Base-by-base conservation (phyloP, 2,797 vertebrate genomes). In the Phylloscopus collybita region DNA sequence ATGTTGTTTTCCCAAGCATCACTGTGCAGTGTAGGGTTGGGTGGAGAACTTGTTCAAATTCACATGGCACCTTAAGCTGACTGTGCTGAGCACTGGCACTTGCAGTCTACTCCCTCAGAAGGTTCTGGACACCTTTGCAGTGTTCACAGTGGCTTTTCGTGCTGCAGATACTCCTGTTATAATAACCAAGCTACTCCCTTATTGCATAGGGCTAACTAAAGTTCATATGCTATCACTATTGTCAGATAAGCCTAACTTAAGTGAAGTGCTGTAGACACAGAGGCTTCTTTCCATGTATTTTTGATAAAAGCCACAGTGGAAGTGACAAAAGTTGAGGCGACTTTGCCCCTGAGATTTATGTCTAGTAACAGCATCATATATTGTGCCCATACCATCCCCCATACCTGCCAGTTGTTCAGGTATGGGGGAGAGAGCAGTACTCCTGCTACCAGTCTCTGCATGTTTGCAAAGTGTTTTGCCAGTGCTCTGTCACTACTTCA, bases 401-500 rank as follows among this genome's bases (percentile, higher is more conserved):
- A 34, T 34, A 34, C 34, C 38, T 45, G 36, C 26, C 44, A 51
- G 22, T 21, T 51, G 17, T 69, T 53, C 45, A 27, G 50, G 7
- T 61, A 6, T 1, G 8, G 32, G 44, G 34, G n/a, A 72, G 32
- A 51, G 2, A 40, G n/a, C 36, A 70, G 42, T 21, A 20, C 18
- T 66, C 26, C 13, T 1, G 1, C 50, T 44, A 5, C 15, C 22
- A 42, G 12, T 17, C 7, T n/a, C 56, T 74, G 49, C 21, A 2
- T 44, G 29, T 56, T 57, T 74, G 56, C 6, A 14, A 66, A 53
- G 19, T 62, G 30, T 82, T 76, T 57, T 57, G 38, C 23, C 7
- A 29, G 34, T 50, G 25, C 16, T 86, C 8, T 0, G 0, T 56
- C 53, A n/a, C 4, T 40, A 1, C 32, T 59, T 49, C 21, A 59